Evolutionary conservation across 2,888 invertebrate genomes (phyloP).

Genomic region (Pristionchus entomophagus): DNA sequence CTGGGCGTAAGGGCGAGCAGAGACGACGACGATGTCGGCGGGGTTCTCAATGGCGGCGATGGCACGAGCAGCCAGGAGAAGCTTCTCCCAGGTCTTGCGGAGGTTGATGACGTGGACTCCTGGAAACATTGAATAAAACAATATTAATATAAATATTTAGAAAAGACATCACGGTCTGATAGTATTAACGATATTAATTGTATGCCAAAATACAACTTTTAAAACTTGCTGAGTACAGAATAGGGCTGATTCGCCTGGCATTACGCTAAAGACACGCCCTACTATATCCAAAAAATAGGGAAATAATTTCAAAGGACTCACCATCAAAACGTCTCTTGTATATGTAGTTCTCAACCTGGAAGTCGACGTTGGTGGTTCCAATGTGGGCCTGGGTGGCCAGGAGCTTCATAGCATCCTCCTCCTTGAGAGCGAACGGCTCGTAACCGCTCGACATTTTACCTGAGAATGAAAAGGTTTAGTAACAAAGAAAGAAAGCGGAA

Average conservation of each 20-base stretch:
- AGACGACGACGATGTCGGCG: slow-evolving; percentile 84
- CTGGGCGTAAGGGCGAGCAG: slow-evolving; percentile 86
- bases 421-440: slow-evolving; percentile 77
- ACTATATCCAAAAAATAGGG: neutral
- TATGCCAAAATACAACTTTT: no score
- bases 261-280: no score
- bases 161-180: neutral
- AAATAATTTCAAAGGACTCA: slow-evolving; percentile 72
- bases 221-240: no score
- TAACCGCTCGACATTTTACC: slow-evolving; percentile 69
- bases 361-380: slow-evolving; percentile 93
- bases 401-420: slow-evolving; percentile 99
- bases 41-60: slow-evolving; percentile 98
- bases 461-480: slow-evolving; percentile 52
- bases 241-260: no score
- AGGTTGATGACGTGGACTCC: slow-evolving; percentile 96
- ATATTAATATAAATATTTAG: neutral
- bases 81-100: slow-evolving; percentile 97
- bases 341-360: slow-evolving; percentile 97
- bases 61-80: slow-evolving; percentile 95
- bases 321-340: slow-evolving; percentile 90
- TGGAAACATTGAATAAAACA: slow-evolving; percentile 62
- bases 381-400: slow-evolving; percentile 94
- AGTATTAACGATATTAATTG: neutral
- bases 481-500: no score